Conservation (phyloP, 35 echinoderm and acorn worm species). For the Apostichopus parvimensis region DNA sequence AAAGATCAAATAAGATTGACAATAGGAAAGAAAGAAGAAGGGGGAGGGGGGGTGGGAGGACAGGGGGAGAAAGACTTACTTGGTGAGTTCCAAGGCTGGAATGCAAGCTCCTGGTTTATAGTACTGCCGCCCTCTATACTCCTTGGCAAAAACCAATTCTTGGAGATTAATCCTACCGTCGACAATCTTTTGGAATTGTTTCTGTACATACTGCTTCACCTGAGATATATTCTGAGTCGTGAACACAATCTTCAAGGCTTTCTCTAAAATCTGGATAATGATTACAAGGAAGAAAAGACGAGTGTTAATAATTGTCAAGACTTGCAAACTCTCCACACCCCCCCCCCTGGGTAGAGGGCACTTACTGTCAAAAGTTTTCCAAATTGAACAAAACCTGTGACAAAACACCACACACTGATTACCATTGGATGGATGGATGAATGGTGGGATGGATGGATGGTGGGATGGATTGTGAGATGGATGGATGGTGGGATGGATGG, state of each 20-base stretch:
- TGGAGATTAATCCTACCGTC: constrained; percentile 85
- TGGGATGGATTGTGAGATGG: too few species aligned
- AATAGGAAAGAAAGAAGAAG: background rate
- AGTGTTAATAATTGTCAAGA: background rate
- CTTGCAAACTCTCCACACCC: too few species aligned
- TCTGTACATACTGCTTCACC: constrained; percentile 90
- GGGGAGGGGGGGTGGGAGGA: background rate
- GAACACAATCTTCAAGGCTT: constrained; percentile 88
- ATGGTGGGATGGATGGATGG: too few species aligned
- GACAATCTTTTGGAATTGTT: constrained; percentile 90
- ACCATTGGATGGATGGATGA: too few species aligned
- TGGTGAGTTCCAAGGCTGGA: constrained; percentile 81
- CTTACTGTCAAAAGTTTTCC: too few species aligned
- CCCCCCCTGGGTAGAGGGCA: too few species aligned
- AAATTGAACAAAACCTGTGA: too few species aligned
- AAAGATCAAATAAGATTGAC: background rate
- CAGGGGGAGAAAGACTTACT: constrained; percentile 43
- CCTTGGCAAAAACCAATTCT: constrained; percentile 95
- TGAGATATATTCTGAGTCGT: constrained; percentile 90
- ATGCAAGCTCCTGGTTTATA: constrained; percentile 85
- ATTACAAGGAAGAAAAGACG: background rate
- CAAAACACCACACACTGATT: too few species aligned
- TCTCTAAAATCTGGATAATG: constrained; percentile 80
- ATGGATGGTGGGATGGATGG: too few species aligned
- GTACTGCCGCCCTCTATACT: constrained; percentile 76